A percentile compares a stretch with the other conserved stretches of the same genome.
Conservation (phyloP, 1,140 invertebrate species). For the Sarcophaga bullata region DNA sequence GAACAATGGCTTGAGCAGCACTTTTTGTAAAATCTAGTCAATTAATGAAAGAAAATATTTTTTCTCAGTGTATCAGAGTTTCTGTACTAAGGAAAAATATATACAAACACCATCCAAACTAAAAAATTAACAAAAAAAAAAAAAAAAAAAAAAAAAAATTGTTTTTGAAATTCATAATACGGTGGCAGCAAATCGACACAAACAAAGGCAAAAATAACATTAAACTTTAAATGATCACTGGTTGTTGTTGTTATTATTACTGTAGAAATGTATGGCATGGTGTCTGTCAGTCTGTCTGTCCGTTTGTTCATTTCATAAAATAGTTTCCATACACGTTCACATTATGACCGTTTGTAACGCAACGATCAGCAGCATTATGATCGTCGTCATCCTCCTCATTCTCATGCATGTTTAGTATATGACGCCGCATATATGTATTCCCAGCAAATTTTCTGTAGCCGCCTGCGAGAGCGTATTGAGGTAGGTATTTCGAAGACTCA, state of each 20-base stretch:
- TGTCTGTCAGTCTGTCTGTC: not conserved
- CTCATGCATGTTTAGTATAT: not conserved
- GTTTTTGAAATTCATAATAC: constrained; percentile 14
- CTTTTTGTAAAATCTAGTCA: too few species aligned
- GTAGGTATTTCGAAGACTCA: not conserved
- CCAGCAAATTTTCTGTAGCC: not conserved
- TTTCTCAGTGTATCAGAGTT: too few species aligned
- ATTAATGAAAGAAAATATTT: too few species aligned
- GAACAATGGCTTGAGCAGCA: too few species aligned
- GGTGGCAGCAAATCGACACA: not conserved
- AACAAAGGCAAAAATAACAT: constrained; percentile 19
- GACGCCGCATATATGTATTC: not conserved
- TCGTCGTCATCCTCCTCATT: not conserved
- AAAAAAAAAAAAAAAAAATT: not conserved
- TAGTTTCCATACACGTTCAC: not conserved
- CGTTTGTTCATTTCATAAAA: not conserved
- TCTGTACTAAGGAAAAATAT: too few species aligned
- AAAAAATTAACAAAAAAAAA: too few species aligned
- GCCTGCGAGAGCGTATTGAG: not conserved
- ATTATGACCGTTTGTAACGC: too few species aligned
- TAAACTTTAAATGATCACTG: constrained; percentile 11
- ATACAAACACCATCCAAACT: too few species aligned
- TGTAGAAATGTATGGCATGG: not conserved
- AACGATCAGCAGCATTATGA: too few species aligned
- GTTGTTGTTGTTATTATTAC: not conserved